Percentiles rank a stretch among this genome's conserved stretches.
Conservation (phyloP, 2,797 vertebrate genomes). For the Etheostoma nigrum region DNA sequence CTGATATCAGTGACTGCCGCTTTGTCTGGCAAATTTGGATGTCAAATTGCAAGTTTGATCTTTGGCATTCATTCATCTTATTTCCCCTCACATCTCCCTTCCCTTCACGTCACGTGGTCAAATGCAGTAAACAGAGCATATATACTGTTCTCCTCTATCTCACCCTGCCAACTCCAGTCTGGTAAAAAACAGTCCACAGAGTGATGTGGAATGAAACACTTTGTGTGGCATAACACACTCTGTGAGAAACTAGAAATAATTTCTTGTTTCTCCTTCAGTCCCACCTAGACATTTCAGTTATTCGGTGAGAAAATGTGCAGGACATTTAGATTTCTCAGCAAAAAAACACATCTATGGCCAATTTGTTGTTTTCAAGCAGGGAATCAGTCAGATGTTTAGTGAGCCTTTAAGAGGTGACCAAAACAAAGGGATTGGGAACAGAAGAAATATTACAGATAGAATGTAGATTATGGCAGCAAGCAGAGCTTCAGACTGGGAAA, state of each 20-base stretch:
- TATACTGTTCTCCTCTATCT: slow-evolving; percentile 27
- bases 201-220: not conserved
- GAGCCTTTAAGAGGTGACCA: not conserved
- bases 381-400: not conserved
- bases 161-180: not conserved
- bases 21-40: not conserved
- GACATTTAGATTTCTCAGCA: not conserved
- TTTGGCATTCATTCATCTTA: slow-evolving; percentile 23
- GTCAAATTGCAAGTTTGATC: slow-evolving; percentile 51
- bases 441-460: not conserved
- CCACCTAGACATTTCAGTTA: not conserved
- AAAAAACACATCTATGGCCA: not conserved
- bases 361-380: not conserved
- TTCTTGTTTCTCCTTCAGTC: not conserved
- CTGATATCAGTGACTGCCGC: not conserved
- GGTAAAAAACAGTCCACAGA: not conserved
- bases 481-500: slow-evolving; percentile 6
- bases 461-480: slow-evolving; percentile 2
- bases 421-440: slow-evolving; percentile 4
- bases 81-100: not conserved
- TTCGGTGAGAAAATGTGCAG: not conserved
- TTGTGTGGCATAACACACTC: too few species aligned
- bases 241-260: not conserved
- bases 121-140: slow-evolving; percentile 18
- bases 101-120: slow-evolving; percentile 15